Percentiles rank a stretch among this genome's conserved stretches.
These are phyloP conservation scores for Agrilus cyanescens DNA, from an alignment of 2,888 invertebrate genomes.

Conservation along the genomic window DNA sequence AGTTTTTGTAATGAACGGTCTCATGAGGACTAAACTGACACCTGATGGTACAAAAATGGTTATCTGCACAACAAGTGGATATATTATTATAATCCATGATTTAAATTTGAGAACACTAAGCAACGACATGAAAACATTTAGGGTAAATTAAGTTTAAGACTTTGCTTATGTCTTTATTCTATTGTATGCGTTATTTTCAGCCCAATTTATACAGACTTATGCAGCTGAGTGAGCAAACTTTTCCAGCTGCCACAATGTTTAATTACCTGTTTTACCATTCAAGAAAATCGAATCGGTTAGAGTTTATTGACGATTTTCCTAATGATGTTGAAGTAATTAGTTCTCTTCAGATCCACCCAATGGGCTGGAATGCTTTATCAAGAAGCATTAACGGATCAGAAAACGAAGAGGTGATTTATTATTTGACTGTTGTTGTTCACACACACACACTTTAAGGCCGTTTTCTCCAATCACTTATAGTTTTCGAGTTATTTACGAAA, in stretches of 20 bases:
- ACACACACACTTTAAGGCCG: no score
- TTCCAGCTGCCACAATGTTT: constrained; percentile 68
- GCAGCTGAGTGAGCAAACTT: constrained; percentile 74
- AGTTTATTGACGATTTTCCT: constrained; percentile 86
- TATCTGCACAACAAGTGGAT: constrained; percentile 82
- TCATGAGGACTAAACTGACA: constrained; percentile 79
- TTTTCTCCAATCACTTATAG: no score
- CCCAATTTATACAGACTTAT: constrained; percentile 81
- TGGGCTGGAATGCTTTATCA: constrained; percentile 80
- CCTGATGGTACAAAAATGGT: constrained; percentile 81
- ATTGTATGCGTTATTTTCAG: constrained; percentile 44
- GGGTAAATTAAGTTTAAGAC: constrained; percentile 40
- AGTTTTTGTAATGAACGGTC: constrained; percentile 71
- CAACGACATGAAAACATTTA: constrained; percentile 72
- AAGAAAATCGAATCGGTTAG: constrained; percentile 71
- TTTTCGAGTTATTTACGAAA: no score
- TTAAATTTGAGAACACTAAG: constrained; percentile 69
- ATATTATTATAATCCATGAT: constrained; percentile 81
- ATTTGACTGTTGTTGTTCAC: constrained; percentile 1
- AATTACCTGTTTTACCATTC: constrained; percentile 68
- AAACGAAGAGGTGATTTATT: constrained; percentile 60
- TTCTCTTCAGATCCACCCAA: constrained; percentile 78
- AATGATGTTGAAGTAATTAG: constrained; percentile 87
- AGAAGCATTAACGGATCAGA: constrained; percentile 80
- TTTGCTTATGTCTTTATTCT: background rate